Evolutionary conservation across 2,113 vertebrate species (phyloP).

Genomic region (Gambusia holbrooki): DNA sequence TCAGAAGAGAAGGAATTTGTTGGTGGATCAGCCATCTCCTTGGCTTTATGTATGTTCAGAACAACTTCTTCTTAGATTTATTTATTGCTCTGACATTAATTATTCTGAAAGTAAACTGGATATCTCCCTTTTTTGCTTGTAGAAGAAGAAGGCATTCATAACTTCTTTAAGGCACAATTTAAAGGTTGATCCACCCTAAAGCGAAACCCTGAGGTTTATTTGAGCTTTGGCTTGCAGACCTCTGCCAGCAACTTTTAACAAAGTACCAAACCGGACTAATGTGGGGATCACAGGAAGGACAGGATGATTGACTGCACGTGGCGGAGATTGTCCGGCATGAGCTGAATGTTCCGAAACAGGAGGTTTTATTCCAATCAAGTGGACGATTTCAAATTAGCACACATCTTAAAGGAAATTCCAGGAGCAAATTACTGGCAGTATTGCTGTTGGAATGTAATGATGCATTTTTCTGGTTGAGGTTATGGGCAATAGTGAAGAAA

Average conservation of each 20-base stretch:
- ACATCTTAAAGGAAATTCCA: constrained; percentile 13
- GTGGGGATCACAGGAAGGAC: constrained; percentile 34
- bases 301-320: constrained; percentile 39
- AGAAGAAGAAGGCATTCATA: background rate
- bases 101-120: background rate
- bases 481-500: background rate
- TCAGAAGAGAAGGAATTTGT: constrained; percentile 52
- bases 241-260: constrained; percentile 34
- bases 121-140: background rate
- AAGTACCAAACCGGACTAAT: constrained; percentile 26
- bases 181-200: background rate
- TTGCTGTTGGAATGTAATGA: background rate
- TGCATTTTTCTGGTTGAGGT: background rate
- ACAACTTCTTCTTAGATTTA: no score
- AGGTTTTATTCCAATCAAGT: constrained; percentile 31
- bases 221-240: constrained; percentile 13
- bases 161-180: background rate
- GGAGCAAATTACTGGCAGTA: constrained; percentile 22
- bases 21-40: constrained; percentile 34
- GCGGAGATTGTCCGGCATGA: constrained; percentile 23
- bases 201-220: background rate
- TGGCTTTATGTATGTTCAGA: background rate
- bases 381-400: constrained; percentile 20
- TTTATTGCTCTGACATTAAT: background rate
- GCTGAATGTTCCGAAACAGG: constrained; percentile 32